phyloP scores from a whole-genome alignment of 2,888 invertebrate species.

The Andrena haemorrhoa region DNA sequence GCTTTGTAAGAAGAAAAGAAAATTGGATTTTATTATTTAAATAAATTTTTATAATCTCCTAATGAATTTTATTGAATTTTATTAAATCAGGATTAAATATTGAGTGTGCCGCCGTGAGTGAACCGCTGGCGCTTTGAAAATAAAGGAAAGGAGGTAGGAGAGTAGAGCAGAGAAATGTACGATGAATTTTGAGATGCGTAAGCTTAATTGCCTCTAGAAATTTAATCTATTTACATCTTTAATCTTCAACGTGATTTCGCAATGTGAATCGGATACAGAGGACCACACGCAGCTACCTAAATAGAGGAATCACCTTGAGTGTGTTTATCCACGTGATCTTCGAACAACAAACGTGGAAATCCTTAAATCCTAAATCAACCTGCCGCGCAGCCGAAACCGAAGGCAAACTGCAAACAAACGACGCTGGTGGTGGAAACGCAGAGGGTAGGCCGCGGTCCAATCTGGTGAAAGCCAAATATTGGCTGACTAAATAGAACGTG shows the following conservation, averaged over 20 bases:
- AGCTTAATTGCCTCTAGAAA: background rate
- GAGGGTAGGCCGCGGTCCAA: conserved; percentile 61
- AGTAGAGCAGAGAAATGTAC: no score
- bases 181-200: no score
- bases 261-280: conserved; percentile 17
- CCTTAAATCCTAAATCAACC: conserved; percentile 84
- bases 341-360: conserved; percentile 82
- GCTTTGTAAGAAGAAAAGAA: no score
- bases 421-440: conserved; percentile 55
- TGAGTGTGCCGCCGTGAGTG: no score
- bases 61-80: no score
- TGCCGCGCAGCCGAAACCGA: conserved; percentile 73
- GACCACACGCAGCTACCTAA: conserved; percentile 73
- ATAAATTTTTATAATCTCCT: no score
- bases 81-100: no score
- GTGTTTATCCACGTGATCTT: conserved; percentile 82
- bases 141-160: no score
- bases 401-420: conserved; percentile 80
- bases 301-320: conserved; percentile 79
- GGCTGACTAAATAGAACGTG: conserved; percentile 79
- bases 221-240: background rate
- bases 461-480: conserved; percentile 83
- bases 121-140: no score
- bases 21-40: no score
- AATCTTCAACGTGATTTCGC: conserved; percentile 31